These are phyloP conservation scores for Brachionichthys hirsutus DNA, from an alignment of 2,113 vertebrate species.

Conservation along the genomic window DNA sequence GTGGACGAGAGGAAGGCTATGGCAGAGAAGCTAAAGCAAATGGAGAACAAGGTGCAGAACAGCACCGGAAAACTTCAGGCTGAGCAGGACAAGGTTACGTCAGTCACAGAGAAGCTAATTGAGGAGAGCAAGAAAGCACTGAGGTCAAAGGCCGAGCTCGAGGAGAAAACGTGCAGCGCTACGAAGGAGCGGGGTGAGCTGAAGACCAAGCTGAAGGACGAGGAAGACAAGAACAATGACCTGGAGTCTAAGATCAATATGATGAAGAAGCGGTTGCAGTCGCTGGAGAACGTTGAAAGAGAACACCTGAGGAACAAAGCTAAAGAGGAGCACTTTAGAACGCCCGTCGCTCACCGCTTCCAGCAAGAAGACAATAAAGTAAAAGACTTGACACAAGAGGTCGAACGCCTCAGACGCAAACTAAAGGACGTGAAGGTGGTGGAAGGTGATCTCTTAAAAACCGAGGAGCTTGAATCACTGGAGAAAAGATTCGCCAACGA, in stretches of 20 bases:
- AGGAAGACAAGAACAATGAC: conserved; percentile 89
- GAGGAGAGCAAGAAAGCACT: conserved; percentile 95
- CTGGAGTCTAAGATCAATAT: conserved; percentile 88
- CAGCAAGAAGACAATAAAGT: conserved; percentile 97
- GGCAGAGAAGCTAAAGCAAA: conserved; percentile 91
- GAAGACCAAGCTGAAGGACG: conserved; percentile 84
- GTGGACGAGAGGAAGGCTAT: conserved; percentile 93
- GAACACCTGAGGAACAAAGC: conserved; percentile 88
- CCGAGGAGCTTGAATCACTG: conserved; percentile 88
- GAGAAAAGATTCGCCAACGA: conserved; percentile 86
- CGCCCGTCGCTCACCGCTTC: conserved; percentile 75
- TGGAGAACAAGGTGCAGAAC: conserved; percentile 90
- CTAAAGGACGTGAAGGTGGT: conserved; percentile 92
- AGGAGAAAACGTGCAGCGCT: conserved; percentile 87
- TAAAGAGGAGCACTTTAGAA: conserved; percentile 84
- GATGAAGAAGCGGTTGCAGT: conserved; percentile 91
- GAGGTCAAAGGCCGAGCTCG: conserved; percentile 90
- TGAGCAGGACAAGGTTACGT: conserved; percentile 92
- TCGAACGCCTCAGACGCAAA: conserved; percentile 88
- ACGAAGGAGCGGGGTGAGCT: conserved; percentile 91
- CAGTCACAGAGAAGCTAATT: conserved; percentile 92
- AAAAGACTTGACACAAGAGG: conserved; percentile 93
- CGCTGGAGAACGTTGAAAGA: conserved; percentile 87
- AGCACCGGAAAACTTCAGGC: conserved; percentile 87
- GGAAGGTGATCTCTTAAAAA: conserved; percentile 91